Evolutionary conservation across 2,113 vertebrate genomes (phyloP), one percentile per base, ranked within the genome.

Genomic region (Lathamus discolor): DNA sequence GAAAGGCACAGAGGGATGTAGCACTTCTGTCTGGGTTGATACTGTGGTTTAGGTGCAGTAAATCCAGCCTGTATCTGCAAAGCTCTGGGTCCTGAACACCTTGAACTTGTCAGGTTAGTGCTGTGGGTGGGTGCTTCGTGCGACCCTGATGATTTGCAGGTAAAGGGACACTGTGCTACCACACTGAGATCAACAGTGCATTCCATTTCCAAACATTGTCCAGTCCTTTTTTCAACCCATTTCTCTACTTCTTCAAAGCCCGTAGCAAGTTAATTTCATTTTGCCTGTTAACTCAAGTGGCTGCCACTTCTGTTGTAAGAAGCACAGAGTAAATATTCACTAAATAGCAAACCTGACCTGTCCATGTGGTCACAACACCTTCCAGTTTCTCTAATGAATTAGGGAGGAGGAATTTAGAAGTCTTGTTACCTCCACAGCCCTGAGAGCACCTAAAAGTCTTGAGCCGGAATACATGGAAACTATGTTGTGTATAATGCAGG

Each of bases 61-160:
- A 80, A 79, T 57, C 35, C 4, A 16, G 31, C 14, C 37, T 3
- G 1, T 35, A 31, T 24, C 51, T 67, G 43, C 31, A 59, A 31
- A 59, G 14, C 39, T 69, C 52, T 17, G 37, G 61, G 35, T 19
- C 39, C 39, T 61, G 27, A 64, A 39, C 16, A 11, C 51, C 57
- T 31, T n/a, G 59, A 77, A 18, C 28, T 74, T 46, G 43, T 49
- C 39, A 37, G 3, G 14, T 23, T 44, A 8, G 27, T 28, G 19
- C 44, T 74, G 55, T 1, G 0, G 23, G 0, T 35, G 27, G 19
- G 19, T 52, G n/a, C 37, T 48, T 69, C 0, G 0, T 39, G 49
- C 37, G 46, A 44, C 16, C 61, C 51, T 35, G 3, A 23, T 24
- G n/a, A 48, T 75, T 73, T 61, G 73, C 76, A 70, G 61, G 33